Percentiles rank a stretch among this genome's conserved stretches.
Conservation (phyloP, 2,797 vertebrate genomes). For the Loris lydekkerianus region DNA sequence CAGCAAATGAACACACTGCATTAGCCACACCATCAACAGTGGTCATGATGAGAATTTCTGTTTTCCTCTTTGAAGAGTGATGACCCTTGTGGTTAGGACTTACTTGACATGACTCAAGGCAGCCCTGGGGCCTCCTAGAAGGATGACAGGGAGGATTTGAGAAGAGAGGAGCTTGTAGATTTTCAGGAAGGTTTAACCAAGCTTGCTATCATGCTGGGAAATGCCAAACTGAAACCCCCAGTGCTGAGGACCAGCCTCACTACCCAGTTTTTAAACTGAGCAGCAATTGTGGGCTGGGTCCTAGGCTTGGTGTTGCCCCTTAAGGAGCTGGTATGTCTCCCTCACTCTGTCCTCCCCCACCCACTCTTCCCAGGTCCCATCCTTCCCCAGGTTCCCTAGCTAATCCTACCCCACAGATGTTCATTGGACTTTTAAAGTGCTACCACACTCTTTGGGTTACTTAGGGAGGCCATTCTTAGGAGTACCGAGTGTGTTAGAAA, state of each 20-base stretch:
- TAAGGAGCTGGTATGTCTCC: neutral
- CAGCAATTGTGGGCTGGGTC: neutral
- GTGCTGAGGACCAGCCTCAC: neutral
- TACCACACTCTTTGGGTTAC: neutral
- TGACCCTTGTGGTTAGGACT: neutral
- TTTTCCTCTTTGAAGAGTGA: neutral
- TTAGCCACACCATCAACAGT: neutral
- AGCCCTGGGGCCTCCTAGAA: neutral
- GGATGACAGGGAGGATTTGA: neutral
- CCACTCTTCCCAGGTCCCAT: neutral
- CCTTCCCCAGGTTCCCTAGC: neutral
- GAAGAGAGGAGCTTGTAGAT: neutral
- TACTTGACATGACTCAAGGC: neutral
- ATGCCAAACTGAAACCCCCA: neutral
- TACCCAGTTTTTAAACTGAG: neutral
- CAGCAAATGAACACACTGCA: neutral
- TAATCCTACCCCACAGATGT: neutral
- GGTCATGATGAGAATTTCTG: neutral
- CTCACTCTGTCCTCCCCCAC: accelerated
- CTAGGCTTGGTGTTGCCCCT: neutral
- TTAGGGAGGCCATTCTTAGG: neutral
- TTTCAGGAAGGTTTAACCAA: neutral
- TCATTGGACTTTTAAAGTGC: neutral
- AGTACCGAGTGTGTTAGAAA: neutral
- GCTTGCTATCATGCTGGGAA: neutral